A percentile compares a stretch with the other conserved stretches of the same genome.
These are phyloP conservation scores for Pandemis cinnamomeana DNA, from an alignment of 2,888 invertebrate genomes.

Conservation along the genomic window DNA sequence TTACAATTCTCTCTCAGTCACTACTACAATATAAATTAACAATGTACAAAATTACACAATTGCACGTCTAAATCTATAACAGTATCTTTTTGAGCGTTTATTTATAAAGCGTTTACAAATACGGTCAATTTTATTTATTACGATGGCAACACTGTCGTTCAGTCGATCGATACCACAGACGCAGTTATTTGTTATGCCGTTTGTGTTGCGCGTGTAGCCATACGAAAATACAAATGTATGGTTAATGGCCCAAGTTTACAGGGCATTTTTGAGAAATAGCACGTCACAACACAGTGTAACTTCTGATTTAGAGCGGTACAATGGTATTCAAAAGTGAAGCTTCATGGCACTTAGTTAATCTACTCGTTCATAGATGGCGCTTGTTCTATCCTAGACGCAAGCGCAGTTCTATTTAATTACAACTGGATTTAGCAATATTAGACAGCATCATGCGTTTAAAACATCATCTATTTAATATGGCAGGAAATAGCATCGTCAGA, in stretches of 20 bases:
- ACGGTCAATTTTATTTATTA: slow-evolving; percentile 28
- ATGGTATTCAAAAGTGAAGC: slow-evolving; percentile 9
- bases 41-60: slow-evolving; percentile 53
- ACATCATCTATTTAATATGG: slow-evolving; percentile 33
- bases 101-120: slow-evolving; percentile 42
- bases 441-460: slow-evolving; percentile 23
- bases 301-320: background rate
- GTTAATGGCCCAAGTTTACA: background rate
- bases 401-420: slow-evolving; percentile 9
- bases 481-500: slow-evolving; percentile 39
- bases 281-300: background rate
- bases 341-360: slow-evolving; percentile 36
- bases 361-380: slow-evolving; percentile 49
- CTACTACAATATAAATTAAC: slow-evolving; percentile 45
- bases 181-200: background rate
- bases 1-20: slow-evolving; percentile 57
- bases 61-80: slow-evolving; percentile 49
- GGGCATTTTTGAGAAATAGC: background rate
- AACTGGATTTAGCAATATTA: slow-evolving; percentile 4
- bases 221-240: background rate
- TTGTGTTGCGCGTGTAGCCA: background rate
- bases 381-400: slow-evolving; percentile 37
- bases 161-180: slow-evolving; percentile 21
- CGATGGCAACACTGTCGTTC: slow-evolving; percentile 36
- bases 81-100: slow-evolving; percentile 44